These are phyloP conservation scores for Odontamblyopus lacepedii DNA, from an alignment of 2,797 vertebrate genomes.

Conservation along the genomic window DNA sequence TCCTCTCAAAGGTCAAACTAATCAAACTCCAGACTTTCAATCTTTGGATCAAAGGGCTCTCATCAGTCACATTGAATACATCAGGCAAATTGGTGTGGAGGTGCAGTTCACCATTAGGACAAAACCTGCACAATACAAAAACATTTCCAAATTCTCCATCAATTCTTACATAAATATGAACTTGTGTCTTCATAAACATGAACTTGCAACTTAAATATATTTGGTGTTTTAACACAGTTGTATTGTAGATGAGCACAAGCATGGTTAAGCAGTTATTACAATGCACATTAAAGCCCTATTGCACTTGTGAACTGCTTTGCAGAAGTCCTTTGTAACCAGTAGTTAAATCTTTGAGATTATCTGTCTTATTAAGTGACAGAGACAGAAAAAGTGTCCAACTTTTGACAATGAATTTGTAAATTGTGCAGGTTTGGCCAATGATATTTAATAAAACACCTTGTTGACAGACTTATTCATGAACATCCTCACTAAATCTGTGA, in stretches of 20 bases:
- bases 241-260: slow-evolving; percentile 45
- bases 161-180: slow-evolving; percentile 16
- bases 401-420: slow-evolving; percentile 15
- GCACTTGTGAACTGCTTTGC: slow-evolving; percentile 58
- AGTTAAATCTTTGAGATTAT: neutral
- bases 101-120: slow-evolving; percentile 29
- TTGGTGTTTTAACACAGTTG: slow-evolving; percentile 67
- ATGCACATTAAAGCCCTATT: slow-evolving; percentile 57
- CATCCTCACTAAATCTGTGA: slow-evolving; percentile 34
- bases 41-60: slow-evolving; percentile 62
- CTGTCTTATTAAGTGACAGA: slow-evolving; percentile 9
- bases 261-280: slow-evolving; percentile 59
- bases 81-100: slow-evolving; percentile 25
- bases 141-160: slow-evolving; percentile 15
- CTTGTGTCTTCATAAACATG: slow-evolving; percentile 15
- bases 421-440: slow-evolving; percentile 60
- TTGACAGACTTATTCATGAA: slow-evolving; percentile 30
- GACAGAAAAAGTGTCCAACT: neutral
- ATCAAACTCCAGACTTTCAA: slow-evolving; percentile 12
- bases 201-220: slow-evolving; percentile 45
- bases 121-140: slow-evolving; percentile 62
- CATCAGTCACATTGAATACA: slow-evolving; percentile 24
- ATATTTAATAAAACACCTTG: slow-evolving; percentile 28
- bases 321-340: neutral
- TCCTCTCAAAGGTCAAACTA: slow-evolving; percentile 12